Base-by-base conservation (phyloP, 2,888 invertebrate genomes). In the Protonemura montana region DNA sequence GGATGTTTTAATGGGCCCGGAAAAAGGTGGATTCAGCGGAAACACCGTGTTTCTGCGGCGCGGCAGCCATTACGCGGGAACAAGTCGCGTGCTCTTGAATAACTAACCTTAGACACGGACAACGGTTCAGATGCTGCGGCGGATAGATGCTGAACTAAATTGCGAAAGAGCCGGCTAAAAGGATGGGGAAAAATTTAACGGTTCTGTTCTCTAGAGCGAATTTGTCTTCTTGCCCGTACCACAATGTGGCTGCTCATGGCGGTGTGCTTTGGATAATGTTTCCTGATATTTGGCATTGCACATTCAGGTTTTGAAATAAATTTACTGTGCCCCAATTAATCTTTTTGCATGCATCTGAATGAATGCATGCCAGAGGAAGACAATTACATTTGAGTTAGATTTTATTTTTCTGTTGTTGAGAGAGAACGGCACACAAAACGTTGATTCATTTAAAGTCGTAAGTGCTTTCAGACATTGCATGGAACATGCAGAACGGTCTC, bases 11-110 rank as follows among this genome's bases (percentile, higher is more conserved):
- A 41, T 41, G 35, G 82, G 41, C 26, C 10, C 5, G 21, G 78
- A 16, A 82, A 82, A 82, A 82, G 41, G 82, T 82, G 82, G 25
- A 82, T 82, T 82, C 82, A 82, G 82, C 82, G 82, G 82, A 82
- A 82, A 82, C 41, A n/a, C 42, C 41, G 27, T 81, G 81, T 81
- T 80, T 29, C 81, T 29, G 30, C 30, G 29, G 81, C 41, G 77
- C n/a, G 10, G 78, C 78, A 27, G 28, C 28, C 28, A 78, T 78
- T 28, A 78, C n/a, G 10, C 78, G 2, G 27, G 7, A 10, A 26
- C 27, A 5, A 28, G 21, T 78, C 78, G 35, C 35, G 78, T 78
- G 78, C 27, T 78, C 27, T 26, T 78, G 78, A 78, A 78, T 41
- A 82, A 82, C 41, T 82, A 82, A 41, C n/a, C 35, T 41, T 5